These are phyloP conservation scores for Girardinichthys multiradiatus DNA, from an alignment of 2,113 vertebrate species.

Conservation along the genomic window DNA sequence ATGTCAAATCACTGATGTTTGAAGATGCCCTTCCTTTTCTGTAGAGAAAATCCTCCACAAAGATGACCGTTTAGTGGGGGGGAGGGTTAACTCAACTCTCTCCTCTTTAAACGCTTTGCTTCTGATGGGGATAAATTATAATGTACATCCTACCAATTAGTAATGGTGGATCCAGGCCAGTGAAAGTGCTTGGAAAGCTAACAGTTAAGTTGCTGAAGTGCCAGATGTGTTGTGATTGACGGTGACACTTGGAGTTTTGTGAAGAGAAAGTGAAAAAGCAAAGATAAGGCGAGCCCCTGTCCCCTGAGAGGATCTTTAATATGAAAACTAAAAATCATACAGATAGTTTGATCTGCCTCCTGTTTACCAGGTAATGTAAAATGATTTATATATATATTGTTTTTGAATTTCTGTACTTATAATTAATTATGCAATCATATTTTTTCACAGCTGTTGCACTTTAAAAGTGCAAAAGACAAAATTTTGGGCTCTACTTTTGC, in stretches of 20 bases:
- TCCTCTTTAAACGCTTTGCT: conserved; percentile 14
- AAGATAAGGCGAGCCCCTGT: conserved; percentile 31
- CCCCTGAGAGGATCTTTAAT: conserved; percentile 16
- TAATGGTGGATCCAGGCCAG: conserved; percentile 27
- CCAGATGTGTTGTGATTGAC: conserved; percentile 31
- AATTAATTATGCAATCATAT: conserved; percentile 27
- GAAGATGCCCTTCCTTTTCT: conserved; percentile 60
- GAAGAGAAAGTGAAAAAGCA: conserved; percentile 21
- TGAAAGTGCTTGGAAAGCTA: conserved; percentile 26
- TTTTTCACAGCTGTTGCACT: conserved; percentile 16
- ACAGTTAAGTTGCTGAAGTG: conserved; percentile 36
- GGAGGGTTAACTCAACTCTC: background rate
- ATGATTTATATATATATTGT: conserved; percentile 23
- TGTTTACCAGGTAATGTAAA: conserved; percentile 19
- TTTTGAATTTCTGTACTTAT: conserved; percentile 13
- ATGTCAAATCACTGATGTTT: conserved; percentile 53
- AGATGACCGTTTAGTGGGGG: conserved; percentile 16
- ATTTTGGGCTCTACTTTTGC: background rate
- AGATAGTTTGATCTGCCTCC: conserved; percentile 1
- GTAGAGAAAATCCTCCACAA: conserved; percentile 35
- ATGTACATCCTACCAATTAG: conserved; percentile 51
- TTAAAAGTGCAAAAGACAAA: conserved; percentile 38
- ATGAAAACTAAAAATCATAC: background rate
- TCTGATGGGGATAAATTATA: conserved; percentile 20
- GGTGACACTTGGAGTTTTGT: conserved; percentile 52